Conservation (phyloP, 35 echinoderm and acorn worm genomes). For the Eucidaris tribuloides region DNA sequence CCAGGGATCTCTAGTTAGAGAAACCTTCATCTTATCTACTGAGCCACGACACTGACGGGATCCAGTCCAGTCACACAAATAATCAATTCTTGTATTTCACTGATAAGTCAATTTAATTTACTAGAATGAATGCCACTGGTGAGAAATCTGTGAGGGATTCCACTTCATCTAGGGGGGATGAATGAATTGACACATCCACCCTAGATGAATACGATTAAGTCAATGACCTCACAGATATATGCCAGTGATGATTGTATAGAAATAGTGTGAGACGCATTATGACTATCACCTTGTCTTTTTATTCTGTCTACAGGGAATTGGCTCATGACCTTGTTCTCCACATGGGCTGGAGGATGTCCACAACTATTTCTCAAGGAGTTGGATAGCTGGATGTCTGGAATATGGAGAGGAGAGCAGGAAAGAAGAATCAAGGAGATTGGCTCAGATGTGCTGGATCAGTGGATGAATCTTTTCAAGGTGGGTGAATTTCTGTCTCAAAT, state of each 20-base stretch:
- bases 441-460: slow-evolving; percentile 78
- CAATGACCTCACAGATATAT: background rate
- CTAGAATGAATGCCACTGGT: no score
- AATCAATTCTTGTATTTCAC: no score
- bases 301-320: slow-evolving; percentile 50
- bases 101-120: no score
- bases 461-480: slow-evolving; percentile 87
- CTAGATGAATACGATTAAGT: background rate
- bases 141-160: no score
- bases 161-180: background rate
- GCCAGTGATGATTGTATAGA: background rate
- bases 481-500: no score
- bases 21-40: no score
- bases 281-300: background rate
- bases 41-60: no score
- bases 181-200: background rate
- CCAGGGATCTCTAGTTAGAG: no score
- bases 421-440: slow-evolving; percentile 63
- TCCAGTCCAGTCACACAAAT: no score
- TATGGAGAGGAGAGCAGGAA: slow-evolving; percentile 62
- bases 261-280: background rate
- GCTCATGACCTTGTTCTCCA: slow-evolving; percentile 69
- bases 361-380: slow-evolving; percentile 93
- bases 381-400: slow-evolving; percentile 96
- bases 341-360: slow-evolving; percentile 81